A percentile compares a stretch with the other conserved stretches of the same genome.
Conservation (phyloP, 2,888 invertebrate genomes). For the Polietes domitor region DNA sequence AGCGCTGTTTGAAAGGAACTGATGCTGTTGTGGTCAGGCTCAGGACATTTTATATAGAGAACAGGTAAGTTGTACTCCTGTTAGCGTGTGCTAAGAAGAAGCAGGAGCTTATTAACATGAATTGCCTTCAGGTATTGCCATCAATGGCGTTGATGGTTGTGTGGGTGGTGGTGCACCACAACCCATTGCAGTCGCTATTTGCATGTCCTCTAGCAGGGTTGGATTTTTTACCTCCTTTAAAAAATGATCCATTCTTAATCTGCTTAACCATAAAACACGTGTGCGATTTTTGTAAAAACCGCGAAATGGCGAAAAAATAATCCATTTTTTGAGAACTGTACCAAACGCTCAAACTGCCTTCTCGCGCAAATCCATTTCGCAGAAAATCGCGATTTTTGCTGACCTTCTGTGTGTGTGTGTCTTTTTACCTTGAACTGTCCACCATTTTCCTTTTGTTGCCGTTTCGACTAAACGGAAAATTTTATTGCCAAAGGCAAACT, state of each 20-base stretch:
- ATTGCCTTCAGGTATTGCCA: constrained; percentile 22
- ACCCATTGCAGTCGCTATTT: no score
- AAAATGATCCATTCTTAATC: constrained; percentile 32
- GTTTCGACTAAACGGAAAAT: no score
- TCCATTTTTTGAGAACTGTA: neutral
- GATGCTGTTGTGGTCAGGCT: neutral
- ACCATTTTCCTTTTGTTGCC: neutral
- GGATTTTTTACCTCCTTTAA: no score
- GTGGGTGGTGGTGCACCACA: no score
- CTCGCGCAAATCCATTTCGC: neutral
- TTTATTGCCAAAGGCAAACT: neutral
- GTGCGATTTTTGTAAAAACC: neutral
- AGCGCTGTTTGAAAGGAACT: constrained; percentile 11
- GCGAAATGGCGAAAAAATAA: neutral
- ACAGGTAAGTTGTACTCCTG: neutral
- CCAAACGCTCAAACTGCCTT: neutral
- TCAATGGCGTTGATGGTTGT: neutral
- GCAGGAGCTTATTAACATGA: no score
- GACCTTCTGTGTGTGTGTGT: neutral
- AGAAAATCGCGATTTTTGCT: neutral
- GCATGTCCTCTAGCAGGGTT: no score
- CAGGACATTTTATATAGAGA: no score
- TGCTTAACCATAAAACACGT: constrained; percentile 10
- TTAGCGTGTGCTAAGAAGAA: no score
- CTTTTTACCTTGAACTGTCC: constrained; percentile 4